These are phyloP conservation scores for Erethizon dorsatum DNA, from an alignment of 2,797 vertebrate species.

Conservation along the genomic window DNA sequence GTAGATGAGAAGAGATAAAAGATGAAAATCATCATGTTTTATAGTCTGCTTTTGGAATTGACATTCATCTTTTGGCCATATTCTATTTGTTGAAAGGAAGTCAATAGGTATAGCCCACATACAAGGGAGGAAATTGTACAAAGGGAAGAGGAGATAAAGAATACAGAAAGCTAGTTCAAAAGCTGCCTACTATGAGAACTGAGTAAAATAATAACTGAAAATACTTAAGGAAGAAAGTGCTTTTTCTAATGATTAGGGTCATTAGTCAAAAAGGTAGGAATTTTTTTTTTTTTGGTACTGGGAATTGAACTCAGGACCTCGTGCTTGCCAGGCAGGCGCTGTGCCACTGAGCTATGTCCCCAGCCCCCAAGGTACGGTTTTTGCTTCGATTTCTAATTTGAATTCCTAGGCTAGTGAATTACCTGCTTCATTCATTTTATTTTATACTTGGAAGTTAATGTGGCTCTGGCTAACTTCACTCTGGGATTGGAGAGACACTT, in stretches of 20 bases:
- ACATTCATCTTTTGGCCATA: background rate
- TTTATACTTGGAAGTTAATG: conserved; percentile 29
- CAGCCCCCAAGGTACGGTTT: background rate
- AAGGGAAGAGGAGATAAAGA: background rate
- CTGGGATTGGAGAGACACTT: background rate
- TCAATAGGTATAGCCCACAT: background rate
- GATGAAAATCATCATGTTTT: background rate
- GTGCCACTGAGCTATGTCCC: no score
- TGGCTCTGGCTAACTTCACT: background rate
- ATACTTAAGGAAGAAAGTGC: background rate
- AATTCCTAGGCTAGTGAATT: conserved; percentile 14
- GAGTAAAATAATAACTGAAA: conserved; percentile 18
- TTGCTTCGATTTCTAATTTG: conserved; percentile 48
- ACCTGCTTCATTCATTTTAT: background rate
- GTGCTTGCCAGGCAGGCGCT: no score
- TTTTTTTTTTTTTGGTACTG: no score
- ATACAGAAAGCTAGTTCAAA: background rate
- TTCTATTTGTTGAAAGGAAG: conserved; percentile 20
- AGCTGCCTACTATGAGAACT: background rate
- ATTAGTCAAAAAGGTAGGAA: background rate
- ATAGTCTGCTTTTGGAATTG: background rate
- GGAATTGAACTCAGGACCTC: no score
- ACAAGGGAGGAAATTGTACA: background rate
- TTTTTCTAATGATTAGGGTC: background rate
- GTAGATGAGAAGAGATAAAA: background rate